A percentile compares a stretch with the other conserved stretches of the same genome.
These are phyloP conservation scores for Esox niger DNA, from an alignment of 2,113 vertebrate genomes.

Conservation along the genomic window DNA sequence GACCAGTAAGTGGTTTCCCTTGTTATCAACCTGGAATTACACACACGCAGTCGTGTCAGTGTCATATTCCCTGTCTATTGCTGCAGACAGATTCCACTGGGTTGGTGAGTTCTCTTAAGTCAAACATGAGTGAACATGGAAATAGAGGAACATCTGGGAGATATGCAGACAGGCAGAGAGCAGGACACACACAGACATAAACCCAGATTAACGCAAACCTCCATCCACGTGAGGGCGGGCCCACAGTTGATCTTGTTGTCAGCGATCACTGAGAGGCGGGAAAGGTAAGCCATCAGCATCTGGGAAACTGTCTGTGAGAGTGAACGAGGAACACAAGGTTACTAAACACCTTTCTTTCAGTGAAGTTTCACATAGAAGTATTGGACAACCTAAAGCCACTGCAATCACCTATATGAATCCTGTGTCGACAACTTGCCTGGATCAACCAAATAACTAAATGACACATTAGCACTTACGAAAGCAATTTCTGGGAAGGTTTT, in stretches of 20 bases:
- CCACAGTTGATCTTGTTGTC: slow-evolving; percentile 99
- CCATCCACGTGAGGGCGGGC: slow-evolving; percentile 98
- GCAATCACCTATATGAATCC: too few species aligned
- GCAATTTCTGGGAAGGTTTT: too few species aligned
- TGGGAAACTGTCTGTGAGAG: slow-evolving; percentile 85
- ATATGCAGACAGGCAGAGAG: neutral
- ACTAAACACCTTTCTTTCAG: neutral
- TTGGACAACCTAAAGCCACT: too few species aligned
- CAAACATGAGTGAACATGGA: too few species aligned
- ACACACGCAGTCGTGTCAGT: neutral
- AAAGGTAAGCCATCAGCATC: slow-evolving; percentile 96
- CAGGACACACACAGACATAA: neutral
- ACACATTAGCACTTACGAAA: too few species aligned
- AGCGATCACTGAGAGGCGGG: slow-evolving; percentile 91
- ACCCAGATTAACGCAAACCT: slow-evolving; percentile 66
- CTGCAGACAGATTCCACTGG: too few species aligned
- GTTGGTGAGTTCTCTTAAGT: too few species aligned
- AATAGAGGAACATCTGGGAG: neutral
- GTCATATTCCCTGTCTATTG: neutral
- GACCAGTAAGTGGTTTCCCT: slow-evolving; percentile 95
- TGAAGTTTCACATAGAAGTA: neutral
- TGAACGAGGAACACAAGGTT: neutral
- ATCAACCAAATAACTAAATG: too few species aligned
- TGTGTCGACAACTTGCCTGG: too few species aligned
- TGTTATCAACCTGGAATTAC: slow-evolving; percentile 88